These are phyloP conservation scores for Meriones psammophilus DNA, from an alignment of 2,797 vertebrate genomes.

Conservation along the genomic window DNA sequence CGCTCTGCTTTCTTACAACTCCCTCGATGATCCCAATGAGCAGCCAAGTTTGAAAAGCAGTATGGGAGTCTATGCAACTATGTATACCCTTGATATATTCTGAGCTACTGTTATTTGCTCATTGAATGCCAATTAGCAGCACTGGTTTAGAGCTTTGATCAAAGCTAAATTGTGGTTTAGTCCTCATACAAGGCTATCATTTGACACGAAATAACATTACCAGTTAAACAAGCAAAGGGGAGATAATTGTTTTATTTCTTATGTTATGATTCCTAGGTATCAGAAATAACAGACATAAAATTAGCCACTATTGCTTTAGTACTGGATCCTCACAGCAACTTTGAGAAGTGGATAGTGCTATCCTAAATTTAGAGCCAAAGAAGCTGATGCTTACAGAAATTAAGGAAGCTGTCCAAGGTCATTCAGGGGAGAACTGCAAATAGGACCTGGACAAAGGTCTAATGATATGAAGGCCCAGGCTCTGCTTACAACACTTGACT, in stretches of 20 bases:
- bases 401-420: background rate
- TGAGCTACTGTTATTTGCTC: background rate
- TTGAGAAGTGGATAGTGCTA: background rate
- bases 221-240: background rate
- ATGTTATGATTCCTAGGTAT: background rate
- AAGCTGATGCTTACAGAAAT: slow-evolving; percentile 10
- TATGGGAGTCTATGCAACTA: background rate
- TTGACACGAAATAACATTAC: background rate
- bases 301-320: background rate
- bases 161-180: background rate
- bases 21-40: background rate
- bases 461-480: background rate
- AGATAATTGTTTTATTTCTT: slow-evolving; percentile 14
- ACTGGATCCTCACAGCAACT: background rate
- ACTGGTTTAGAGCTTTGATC: background rate
- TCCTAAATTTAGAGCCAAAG: background rate
- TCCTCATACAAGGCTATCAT: background rate
- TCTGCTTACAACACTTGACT: background rate
- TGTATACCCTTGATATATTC: background rate
- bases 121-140: background rate
- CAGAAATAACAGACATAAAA: slow-evolving; percentile 49
- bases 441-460: background rate
- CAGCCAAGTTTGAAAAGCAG: background rate
- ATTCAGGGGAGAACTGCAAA: background rate
- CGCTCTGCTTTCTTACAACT: background rate